A percentile compares a stretch with the other conserved stretches of the same genome.
Conservation (phyloP, 2,888 invertebrate species). For the Chrysolina oricalcia region DNA sequence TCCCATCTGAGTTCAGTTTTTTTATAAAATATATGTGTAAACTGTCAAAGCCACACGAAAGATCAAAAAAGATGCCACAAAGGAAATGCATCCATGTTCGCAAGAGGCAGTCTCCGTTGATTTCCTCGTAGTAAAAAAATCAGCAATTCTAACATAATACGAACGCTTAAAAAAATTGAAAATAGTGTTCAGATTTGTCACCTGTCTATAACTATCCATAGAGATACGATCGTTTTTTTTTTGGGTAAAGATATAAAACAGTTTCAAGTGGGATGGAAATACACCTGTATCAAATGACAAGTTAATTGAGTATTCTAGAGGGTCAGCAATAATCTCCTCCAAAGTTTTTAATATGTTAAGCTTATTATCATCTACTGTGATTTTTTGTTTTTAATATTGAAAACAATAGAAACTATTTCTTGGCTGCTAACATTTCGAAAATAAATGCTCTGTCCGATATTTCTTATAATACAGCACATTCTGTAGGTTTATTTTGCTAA, state of each 20-base stretch:
- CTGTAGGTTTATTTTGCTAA: background rate
- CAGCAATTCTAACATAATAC: background rate
- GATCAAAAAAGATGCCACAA: background rate
- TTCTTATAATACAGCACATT: background rate
- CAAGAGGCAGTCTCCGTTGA: slow-evolving; percentile 11
- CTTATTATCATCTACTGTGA: background rate
- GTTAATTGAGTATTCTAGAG: background rate
- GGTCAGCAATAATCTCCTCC: background rate
- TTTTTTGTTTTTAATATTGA: background rate
- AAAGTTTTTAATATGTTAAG: background rate
- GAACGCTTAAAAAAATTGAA: background rate
- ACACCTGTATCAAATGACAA: slow-evolving; percentile 8
- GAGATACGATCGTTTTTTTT: background rate
- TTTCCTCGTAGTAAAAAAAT: background rate
- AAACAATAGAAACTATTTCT: slow-evolving; percentile 12
- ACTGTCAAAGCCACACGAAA: background rate
- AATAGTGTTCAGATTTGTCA: background rate
- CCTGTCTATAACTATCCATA: slow-evolving; percentile 1
- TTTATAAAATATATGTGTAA: background rate
- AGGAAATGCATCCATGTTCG: background rate
- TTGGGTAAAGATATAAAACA: background rate
- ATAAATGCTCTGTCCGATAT: slow-evolving; percentile 1
- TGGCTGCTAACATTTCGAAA: slow-evolving; percentile 2
- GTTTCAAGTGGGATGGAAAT: background rate
- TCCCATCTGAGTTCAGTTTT: background rate